These are phyloP conservation scores for Ailuropoda melanoleuca DNA, from an alignment of 2,113 vertebrate genomes.

Conservation along the genomic window DNA sequence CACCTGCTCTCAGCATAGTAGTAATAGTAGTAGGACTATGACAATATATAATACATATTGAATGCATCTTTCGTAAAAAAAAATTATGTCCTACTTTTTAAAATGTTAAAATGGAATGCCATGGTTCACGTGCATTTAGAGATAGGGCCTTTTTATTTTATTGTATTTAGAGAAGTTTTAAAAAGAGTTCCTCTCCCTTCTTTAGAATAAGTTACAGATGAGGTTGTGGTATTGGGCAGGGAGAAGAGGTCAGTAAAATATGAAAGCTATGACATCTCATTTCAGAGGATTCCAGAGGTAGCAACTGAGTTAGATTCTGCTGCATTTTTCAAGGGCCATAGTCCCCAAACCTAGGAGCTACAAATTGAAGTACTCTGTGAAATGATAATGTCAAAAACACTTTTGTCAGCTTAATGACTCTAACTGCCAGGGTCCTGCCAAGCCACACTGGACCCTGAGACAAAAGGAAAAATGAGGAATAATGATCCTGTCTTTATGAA, in stretches of 20 bases:
- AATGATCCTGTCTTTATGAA: background rate
- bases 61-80: background rate
- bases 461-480: background rate
- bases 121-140: background rate
- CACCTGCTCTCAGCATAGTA: background rate
- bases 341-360: background rate
- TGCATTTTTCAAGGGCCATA: background rate
- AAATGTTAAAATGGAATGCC: background rate
- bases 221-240: background rate
- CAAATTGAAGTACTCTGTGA: background rate
- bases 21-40: background rate
- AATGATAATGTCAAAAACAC: background rate
- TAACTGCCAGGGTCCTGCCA: background rate
- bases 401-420: background rate
- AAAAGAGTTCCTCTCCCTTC: background rate
- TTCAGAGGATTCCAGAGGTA: background rate
- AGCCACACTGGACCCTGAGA: background rate
- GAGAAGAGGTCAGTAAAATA: background rate
- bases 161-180: conserved; percentile 34
- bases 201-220: background rate
- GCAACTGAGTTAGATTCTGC: background rate
- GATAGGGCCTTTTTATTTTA: background rate
- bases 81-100: background rate
- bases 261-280: background rate
- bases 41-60: background rate